phyloP scores from a whole-genome alignment of 2,888 invertebrate genomes.

The Isotomurus palustris region DNA sequence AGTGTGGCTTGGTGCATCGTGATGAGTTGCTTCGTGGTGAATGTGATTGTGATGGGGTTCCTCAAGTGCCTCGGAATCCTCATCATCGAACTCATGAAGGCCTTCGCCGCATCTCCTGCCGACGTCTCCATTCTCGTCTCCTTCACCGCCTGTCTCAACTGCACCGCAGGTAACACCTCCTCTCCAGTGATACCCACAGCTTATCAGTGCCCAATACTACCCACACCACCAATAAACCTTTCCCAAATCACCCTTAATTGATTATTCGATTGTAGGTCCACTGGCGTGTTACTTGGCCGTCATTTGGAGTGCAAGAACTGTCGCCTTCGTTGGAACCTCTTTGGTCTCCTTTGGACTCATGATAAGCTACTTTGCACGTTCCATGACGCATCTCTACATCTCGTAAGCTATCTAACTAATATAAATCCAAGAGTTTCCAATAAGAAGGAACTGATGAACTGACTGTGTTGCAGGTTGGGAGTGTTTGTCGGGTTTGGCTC shows the following conservation, averaged over 20 bases:
- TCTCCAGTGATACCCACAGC: not conserved
- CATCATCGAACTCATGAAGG: slow-evolving; percentile 21
- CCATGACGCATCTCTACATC: slow-evolving; percentile 21
- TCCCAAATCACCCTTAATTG: not conserved
- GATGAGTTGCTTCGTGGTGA: slow-evolving; percentile 20
- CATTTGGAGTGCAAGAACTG: slow-evolving; percentile 15
- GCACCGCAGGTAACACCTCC: slow-evolving; percentile 22
- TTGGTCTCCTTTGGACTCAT: slow-evolving; percentile 27
- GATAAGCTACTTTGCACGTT: slow-evolving; percentile 27
- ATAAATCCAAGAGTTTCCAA: not conserved
- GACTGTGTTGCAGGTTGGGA: slow-evolving; percentile 12
- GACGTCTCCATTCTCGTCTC: slow-evolving; percentile 29
- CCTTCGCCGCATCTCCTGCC: slow-evolving; percentile 16
- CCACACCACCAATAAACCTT: not conserved
- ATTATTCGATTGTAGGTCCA: slow-evolving; percentile 16
- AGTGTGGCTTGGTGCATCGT: slow-evolving; percentile 22
- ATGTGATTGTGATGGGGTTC: slow-evolving; percentile 29
- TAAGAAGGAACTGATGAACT: not conserved
- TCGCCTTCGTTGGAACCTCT: slow-evolving; percentile 28
- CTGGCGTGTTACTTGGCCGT: slow-evolving; percentile 29
- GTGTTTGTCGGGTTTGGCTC: slow-evolving; percentile 24
- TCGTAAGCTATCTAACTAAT: slow-evolving; percentile 17
- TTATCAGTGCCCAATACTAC: not conserved
- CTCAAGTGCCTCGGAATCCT: slow-evolving; percentile 30
- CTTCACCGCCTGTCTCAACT: slow-evolving; percentile 27